Evolutionary conservation across 2,797 vertebrate genomes (phyloP).

Genomic region (Cossypha heuglini): DNA sequence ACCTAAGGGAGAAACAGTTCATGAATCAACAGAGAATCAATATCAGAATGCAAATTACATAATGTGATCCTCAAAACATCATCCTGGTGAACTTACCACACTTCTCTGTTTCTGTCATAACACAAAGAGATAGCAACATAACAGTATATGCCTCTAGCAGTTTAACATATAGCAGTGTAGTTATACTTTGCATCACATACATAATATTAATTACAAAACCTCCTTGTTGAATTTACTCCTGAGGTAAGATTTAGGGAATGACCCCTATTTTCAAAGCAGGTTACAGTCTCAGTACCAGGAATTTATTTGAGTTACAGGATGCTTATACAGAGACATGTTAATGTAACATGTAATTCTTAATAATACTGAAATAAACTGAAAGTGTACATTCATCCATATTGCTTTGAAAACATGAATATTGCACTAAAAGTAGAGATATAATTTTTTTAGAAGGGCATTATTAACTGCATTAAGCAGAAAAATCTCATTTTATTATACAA

Average conservation of each 20-base stretch:
- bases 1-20: rapidly evolving
- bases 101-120: neutral
- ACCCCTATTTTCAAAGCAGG: neutral
- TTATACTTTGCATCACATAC: neutral
- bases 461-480: slow-evolving; percentile 12
- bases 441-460: neutral
- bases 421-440: neutral
- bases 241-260: neutral
- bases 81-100: neutral
- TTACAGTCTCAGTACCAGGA: neutral
- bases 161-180: neutral
- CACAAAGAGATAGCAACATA: neutral
- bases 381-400: neutral
- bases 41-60: neutral
- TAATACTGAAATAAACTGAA: neutral
- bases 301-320: neutral
- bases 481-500: slow-evolving; percentile 45
- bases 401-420: neutral
- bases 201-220: neutral
- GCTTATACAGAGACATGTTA: neutral
- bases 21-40: neutral
- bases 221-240: neutral
- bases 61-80: neutral
- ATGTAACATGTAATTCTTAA: neutral
- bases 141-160: neutral